Base-by-base conservation (phyloP, 2,797 vertebrate species). In the Hozukius guyotensis region DNA sequence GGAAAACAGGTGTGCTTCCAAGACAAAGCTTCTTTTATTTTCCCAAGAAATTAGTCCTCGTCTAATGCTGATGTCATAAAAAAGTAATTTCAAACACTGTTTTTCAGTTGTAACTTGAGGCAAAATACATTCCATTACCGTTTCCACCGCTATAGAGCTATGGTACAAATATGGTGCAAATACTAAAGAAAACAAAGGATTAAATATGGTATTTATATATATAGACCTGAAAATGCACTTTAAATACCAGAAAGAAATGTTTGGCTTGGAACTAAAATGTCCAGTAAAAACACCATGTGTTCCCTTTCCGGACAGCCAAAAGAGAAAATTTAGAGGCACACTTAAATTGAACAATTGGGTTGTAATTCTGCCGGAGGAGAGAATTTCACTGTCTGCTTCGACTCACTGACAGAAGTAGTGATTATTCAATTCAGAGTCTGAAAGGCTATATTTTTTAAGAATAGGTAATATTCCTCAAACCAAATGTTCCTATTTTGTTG, bases 301-400 rank as follows among this genome's bases (percentile, higher is more conserved):
- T 73, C 38, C 24, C 55, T 14, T 76, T 68, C 72, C 8, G 4
- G 72, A 75, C 75, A 61, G 82, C 72, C 61, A 34, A 16, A 59
- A 53, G 52, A 85, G 82, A 75, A 71, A 76, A 87, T 89, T 82
- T 77, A 82, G 72, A 88, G 78, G 31, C 31, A 2, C 52, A 59
- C 34, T 88, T 75, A 76, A 68, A 57, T 84, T 63, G 59, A 85
- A 88, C 78, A 89, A 87, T 87, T 83, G 77, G 77, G 87, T 64
- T 83, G 71, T 64, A 62, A 74, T 83, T 84, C 67, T 85, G 82
- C 79, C 83, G 83, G 62, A 53, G 20, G 46, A 78, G 59, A 57
- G 63, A 68, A 77, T 69, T 89, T 79, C 42, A 67, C 60, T 67
- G 64, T 84, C 73, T 80, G 83, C 84, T 85, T 81, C 75, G 13